phyloP scores from a whole-genome alignment of 2,888 invertebrate genomes.

The Tubulanus polymorphus region DNA sequence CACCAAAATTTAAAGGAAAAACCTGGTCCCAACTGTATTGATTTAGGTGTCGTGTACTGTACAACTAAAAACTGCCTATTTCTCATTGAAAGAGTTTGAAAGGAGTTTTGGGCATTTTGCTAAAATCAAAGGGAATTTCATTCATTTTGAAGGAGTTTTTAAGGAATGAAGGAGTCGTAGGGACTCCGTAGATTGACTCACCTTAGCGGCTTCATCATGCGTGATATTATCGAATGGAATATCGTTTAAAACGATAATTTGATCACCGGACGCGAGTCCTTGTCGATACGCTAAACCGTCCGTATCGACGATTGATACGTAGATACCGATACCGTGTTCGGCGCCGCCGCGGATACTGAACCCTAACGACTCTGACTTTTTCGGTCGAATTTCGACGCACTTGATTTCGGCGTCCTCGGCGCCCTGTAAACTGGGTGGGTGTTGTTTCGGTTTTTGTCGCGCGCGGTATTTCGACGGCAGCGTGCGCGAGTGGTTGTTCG shows the following conservation, averaged over 20 bases:
- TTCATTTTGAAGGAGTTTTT: too few relatives aligned
- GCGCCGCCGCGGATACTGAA: slow-evolving; percentile 92
- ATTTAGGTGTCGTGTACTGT: too few relatives aligned
- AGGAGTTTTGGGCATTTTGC: too few relatives aligned
- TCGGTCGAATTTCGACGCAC: slow-evolving; percentile 13
- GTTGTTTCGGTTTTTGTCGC: slow-evolving; percentile 2
- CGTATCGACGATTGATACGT: slow-evolving; percentile 90
- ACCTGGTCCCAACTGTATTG: too few relatives aligned
- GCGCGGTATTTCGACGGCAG: too few relatives aligned
- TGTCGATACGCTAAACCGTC: slow-evolving; percentile 87
- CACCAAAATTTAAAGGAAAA: too few relatives aligned
- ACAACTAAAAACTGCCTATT: too few relatives aligned
- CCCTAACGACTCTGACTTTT: slow-evolving; percentile 63
- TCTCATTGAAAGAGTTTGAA: too few relatives aligned
- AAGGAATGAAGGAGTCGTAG: too few relatives aligned
- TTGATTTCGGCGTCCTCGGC: background rate
- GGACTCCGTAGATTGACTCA: slow-evolving; percentile 18
- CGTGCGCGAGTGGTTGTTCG: too few relatives aligned
- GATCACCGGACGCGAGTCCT: slow-evolving; percentile 72
- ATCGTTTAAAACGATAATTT: slow-evolving; percentile 89
- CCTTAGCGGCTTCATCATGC: slow-evolving; percentile 42
- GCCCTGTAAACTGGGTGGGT: background rate
- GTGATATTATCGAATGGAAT: slow-evolving; percentile 67
- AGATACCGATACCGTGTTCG: slow-evolving; percentile 91
- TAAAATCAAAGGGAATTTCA: too few relatives aligned